These are phyloP conservation scores for Tridacna gigas DNA, from an alignment of 2,888 invertebrate species.

Conservation along the genomic window DNA sequence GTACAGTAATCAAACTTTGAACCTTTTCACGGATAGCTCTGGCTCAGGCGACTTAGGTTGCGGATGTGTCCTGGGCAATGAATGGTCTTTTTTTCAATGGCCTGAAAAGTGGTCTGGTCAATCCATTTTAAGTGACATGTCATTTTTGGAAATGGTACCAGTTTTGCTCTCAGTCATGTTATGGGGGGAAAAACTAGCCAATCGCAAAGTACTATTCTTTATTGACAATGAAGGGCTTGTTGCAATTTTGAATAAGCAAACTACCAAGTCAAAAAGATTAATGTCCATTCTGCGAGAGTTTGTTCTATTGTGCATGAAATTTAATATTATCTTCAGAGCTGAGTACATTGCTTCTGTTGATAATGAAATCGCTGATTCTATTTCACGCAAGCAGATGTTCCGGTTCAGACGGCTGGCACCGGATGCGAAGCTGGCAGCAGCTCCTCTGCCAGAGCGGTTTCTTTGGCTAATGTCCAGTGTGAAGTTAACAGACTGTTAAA, in stretches of 20 bases:
- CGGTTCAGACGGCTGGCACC: not conserved
- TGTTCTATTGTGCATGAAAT: conserved; percentile 23
- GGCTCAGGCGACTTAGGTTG: too few relatives aligned
- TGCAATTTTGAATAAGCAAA: conserved; percentile 21
- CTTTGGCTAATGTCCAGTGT: conserved; percentile 9
- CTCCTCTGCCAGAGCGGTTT: not conserved
- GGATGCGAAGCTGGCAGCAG: not conserved
- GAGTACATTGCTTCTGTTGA: conserved; percentile 6
- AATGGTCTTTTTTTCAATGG: conserved; percentile 15
- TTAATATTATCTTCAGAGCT: conserved; percentile 26
- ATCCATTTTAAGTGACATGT: not conserved
- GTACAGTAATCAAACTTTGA: too few relatives aligned
- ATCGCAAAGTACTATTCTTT: conserved; percentile 14
- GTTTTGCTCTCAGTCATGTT: conserved; percentile 1
- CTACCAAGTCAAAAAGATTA: conserved; percentile 36
- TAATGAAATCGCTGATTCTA: conserved; percentile 29
- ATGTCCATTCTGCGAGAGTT: conserved; percentile 26
- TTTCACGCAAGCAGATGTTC: conserved; percentile 29
- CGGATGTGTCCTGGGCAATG: too few relatives aligned
- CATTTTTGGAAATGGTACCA: conserved; percentile 21
- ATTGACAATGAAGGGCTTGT: conserved; percentile 40
- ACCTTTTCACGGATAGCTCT: too few relatives aligned
- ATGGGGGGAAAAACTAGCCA: not conserved
- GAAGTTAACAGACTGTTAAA: conserved; percentile 4
- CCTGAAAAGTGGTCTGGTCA: not conserved